Percentiles rank a stretch among this genome's conserved stretches.
These are phyloP conservation scores for Choloepus didactylus DNA, from an alignment of 2,797 vertebrate species.

Conservation along the genomic window DNA sequence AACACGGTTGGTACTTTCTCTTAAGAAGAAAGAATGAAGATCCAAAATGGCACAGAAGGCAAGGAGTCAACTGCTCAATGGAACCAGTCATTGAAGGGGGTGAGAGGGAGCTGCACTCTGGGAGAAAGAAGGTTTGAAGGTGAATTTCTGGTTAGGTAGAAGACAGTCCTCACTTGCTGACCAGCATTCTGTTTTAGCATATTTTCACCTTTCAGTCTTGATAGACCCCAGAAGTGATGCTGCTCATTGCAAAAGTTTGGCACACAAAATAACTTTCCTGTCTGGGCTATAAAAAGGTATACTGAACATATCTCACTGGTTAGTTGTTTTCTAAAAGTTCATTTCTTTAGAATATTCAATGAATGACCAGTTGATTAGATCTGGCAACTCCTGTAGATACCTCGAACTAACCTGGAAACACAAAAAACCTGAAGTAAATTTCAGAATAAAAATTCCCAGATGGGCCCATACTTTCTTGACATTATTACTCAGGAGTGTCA, in stretches of 20 bases:
- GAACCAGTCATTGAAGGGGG: not conserved
- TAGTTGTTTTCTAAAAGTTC: conserved; percentile 47
- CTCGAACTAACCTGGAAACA: conserved; percentile 20
- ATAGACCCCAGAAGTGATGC: not conserved
- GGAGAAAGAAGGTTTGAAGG: not conserved
- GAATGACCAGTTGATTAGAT: conserved; percentile 51
- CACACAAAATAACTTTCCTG: conserved; percentile 1
- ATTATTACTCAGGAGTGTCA: not conserved
- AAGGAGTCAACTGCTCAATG: not conserved
- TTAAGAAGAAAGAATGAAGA: conserved; percentile 1
- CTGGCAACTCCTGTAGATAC: not conserved
- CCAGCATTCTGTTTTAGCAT: not conserved
- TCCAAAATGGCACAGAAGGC: not conserved
- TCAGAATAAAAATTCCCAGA: conserved; percentile 35
- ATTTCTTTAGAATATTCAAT: conserved; percentile 47
- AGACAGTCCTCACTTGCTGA: not conserved
- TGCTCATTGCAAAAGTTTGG: not conserved
- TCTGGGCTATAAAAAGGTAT: not conserved
- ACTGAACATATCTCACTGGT: not conserved
- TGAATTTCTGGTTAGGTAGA: not conserved
- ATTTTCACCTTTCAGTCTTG: not conserved
- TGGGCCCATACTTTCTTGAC: not conserved
- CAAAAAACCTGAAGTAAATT: not conserved
- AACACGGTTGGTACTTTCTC: not conserved
- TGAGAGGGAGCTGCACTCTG: too few species aligned